phyloP scores from a whole-genome alignment of 2,888 invertebrate genomes.

The Rhingia rostrata region DNA sequence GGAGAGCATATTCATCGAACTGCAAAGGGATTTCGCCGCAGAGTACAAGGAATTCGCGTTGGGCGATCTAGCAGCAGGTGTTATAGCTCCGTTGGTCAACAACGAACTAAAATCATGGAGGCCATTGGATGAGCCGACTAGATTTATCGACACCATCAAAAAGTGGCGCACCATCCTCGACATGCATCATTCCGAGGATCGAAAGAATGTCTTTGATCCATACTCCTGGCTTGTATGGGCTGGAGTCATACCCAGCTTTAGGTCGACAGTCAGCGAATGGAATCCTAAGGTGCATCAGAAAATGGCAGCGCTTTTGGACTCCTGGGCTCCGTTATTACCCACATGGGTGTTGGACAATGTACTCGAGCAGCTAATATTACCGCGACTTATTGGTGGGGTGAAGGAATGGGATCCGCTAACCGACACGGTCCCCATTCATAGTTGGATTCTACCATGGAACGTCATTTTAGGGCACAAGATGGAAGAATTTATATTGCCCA shows the following conservation, averaged over 20 bases:
- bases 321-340: constrained; percentile 92
- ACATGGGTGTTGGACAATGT: constrained; percentile 92
- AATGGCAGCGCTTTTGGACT: constrained; percentile 90
- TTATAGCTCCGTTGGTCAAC: constrained; percentile 92
- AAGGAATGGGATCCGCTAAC: constrained; percentile 97
- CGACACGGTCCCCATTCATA: constrained; percentile 97
- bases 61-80: constrained; percentile 91
- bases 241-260: constrained; percentile 92
- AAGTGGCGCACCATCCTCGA: constrained; percentile 88
- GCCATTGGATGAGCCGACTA: constrained; percentile 88
- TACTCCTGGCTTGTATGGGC: constrained; percentile 94
- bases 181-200: constrained; percentile 77
- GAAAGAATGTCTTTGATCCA: constrained; percentile 84
- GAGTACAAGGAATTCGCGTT: constrained; percentile 94
- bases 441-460: constrained; percentile 99
- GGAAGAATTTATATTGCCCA: constrained; percentile 89
- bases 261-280: constrained; percentile 88
- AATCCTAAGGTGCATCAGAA: constrained; percentile 90
- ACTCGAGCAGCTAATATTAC: constrained; percentile 91
- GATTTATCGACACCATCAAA: constrained; percentile 86
- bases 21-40: constrained; percentile 86
- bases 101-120: constrained; percentile 90
- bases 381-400: constrained; percentile 89
- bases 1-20: constrained; percentile 80
- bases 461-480: constrained; percentile 88